Percentiles rank a stretch among this genome's conserved stretches.
phyloP scores from a whole-genome alignment of 1,140 invertebrate species.

The Zaprionus tsacasi region DNA sequence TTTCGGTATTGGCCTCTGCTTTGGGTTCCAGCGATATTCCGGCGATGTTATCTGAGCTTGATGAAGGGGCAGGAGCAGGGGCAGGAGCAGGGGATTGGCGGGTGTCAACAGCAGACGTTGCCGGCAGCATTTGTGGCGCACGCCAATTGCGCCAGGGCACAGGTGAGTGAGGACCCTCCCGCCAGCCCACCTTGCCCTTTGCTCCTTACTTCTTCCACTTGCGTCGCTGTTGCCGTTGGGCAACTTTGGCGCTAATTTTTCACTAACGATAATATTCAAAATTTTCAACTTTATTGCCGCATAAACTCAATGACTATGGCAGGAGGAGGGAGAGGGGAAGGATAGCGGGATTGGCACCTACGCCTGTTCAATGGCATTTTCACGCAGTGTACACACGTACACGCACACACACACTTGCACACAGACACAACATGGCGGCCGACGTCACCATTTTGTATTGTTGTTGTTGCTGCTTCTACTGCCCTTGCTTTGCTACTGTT shows the following conservation, averaged over 20 bases:
- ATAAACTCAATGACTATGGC: conserved; percentile 73
- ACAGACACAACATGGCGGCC: conserved; percentile 60
- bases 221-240: neutral
- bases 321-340: conserved; percentile 15
- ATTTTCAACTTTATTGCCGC: conserved; percentile 79
- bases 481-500: conserved; percentile 7
- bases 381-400: conserved; percentile 20
- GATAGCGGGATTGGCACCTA: neutral
- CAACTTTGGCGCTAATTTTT: conserved; percentile 79
- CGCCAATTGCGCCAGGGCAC: conserved; percentile 44
- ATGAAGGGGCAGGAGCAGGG: no score
- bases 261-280: conserved; percentile 82
- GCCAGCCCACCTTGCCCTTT: no score
- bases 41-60: conserved; percentile 24
- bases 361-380: conserved; percentile 49
- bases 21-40: conserved; percentile 2
- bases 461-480: conserved; percentile 19
- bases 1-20: neutral
- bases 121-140: conserved; percentile 70
- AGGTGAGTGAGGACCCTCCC: conserved; percentile 16
- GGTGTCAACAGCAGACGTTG: conserved; percentile 64
- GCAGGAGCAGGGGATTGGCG: neutral
- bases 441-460: conserved; percentile 70
- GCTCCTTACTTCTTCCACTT: neutral
- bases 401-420: conserved; percentile 3